Evolutionary conservation across 2,113 vertebrate species (phyloP), one percentile per base, ranked within the genome.

Genomic region (Casuarius casuarius): DNA sequence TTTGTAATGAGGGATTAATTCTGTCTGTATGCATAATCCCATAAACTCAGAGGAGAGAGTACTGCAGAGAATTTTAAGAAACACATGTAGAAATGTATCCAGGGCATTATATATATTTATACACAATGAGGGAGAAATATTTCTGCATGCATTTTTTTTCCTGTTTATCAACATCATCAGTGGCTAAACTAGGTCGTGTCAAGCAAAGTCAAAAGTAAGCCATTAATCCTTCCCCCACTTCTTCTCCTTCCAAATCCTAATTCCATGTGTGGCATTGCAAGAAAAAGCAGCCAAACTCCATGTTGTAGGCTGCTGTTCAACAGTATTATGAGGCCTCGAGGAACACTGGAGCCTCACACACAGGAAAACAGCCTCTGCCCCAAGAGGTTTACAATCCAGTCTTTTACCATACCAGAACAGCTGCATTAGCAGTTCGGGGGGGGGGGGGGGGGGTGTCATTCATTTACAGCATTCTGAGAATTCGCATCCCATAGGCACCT

Each of bases 1-100:
- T 92, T 87, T 3, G 3, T 75, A 82, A 49, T 66, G 33, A 93
- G 48, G 52, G 90, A 96, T 89, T 92, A 81, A 94, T 90, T 95
- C 68, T 67, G n/a, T 75, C 0, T 94, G 87, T 73, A 87, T 35
- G 59, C 44, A 93, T 85, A 94, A 91, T 91, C 71, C 78, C n/a
- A 42, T 79, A 49, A 31, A 6, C 48, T 87, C 14, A 81, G 31
- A 94, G 18, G 38, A 91, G 38, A 82, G 9, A 65, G 44, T n/a
- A 35, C 17, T 79, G 44, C 73, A 91, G 56, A 75, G 48, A 91
- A 68, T 29, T 77, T 88, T 31, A 4, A 10, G 38, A 81, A 79
- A 38, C 12, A 6, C n/a, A 89, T 42, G 9, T 22, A 77, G 46
- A 88, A 95, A 80, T 83, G 17, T 7, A 79, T 31, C 26, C 46